Base-by-base conservation (phyloP, 2,888 invertebrate genomes). In the Carpatolechia fugitivella region DNA sequence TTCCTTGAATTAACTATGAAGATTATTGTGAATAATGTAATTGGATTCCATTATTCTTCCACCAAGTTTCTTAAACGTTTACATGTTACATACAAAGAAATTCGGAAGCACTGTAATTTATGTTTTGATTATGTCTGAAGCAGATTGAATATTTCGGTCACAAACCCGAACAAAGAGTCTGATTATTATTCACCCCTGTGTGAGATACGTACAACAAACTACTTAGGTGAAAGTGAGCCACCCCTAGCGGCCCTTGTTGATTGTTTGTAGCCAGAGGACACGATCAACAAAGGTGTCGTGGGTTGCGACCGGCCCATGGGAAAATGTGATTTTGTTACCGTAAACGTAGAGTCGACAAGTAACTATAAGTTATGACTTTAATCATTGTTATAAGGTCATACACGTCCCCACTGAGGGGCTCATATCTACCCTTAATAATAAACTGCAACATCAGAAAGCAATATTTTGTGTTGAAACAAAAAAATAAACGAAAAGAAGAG, bases 401-500 rank as follows among this genome's bases (percentile, higher is more conserved):
- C 6, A 24, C 24, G 3, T 24, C 24, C 24, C 24, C 24, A 6
- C n/a, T n/a, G n/a, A n/a, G n/a, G n/a, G n/a, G n/a, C n/a, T n/a
- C n/a, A n/a, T n/a, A n/a, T n/a, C n/a, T n/a, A n/a, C n/a, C n/a
- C 3, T 24, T 24, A 24, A 24, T 24, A 24, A 24, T 24, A n/a
- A n/a, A n/a, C n/a, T 6, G 24, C 24, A 24, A 24, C 3, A 24
- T 24, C 3, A 24, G 24, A 24, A 24, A 24, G 24, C 24, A 24
- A 24, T 24, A 24, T 24, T n/a, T 6, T 4, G 24, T 24, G 24
- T 24, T 24, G 24, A 24, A 3, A 24, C 3, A 24, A 24, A 69
- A 73, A 72, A 67, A 67, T 69, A 70, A 71, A 71, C 67, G 70
- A 67, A 65, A 66, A 66, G 65, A 65, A 65, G 64, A 65, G 64